phyloP scores from a whole-genome alignment of 1,140 invertebrate species.

The Sminthurinus signatus region DNA sequence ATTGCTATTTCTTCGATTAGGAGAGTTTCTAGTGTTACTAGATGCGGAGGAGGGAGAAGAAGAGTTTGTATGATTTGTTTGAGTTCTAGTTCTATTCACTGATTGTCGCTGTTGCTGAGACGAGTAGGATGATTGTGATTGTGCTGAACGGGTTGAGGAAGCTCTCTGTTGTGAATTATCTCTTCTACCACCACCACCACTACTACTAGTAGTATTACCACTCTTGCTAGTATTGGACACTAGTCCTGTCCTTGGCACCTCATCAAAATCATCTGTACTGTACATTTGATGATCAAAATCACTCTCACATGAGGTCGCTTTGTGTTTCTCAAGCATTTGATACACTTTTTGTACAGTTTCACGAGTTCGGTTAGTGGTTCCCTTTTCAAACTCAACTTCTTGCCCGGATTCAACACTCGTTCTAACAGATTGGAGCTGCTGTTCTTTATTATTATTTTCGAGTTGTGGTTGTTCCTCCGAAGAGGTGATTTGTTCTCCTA shows the following conservation, averaged over 20 bases:
- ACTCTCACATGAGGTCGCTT: slow-evolving; percentile 31
- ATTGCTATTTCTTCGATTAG: neutral
- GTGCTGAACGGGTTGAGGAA: slow-evolving; percentile 2
- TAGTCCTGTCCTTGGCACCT: neutral
- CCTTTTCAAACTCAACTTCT: slow-evolving; percentile 42
- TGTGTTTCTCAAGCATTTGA: slow-evolving; percentile 38
- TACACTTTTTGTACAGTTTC: slow-evolving; percentile 39
- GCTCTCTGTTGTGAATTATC: slow-evolving; percentile 5
- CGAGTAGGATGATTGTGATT: neutral
- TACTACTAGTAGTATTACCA: too few species aligned
- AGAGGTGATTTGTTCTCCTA: too few species aligned
- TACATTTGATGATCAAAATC: slow-evolving; percentile 11
- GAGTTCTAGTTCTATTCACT: neutral
- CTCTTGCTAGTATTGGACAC: too few species aligned
- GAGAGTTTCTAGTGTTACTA: neutral
- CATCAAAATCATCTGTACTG: slow-evolving; percentile 2
- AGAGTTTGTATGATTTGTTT: slow-evolving; percentile 3
- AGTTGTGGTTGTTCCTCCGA: neutral
- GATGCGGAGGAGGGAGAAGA: neutral
- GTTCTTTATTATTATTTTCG: slow-evolving; percentile 14
- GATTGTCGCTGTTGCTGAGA: neutral
- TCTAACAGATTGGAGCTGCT: slow-evolving; percentile 43
- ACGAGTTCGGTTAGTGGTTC: slow-evolving; percentile 28
- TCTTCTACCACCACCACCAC: too few species aligned
- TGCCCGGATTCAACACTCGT: slow-evolving; percentile 40